Conservation (phyloP, 2,888 invertebrate genomes). For the Volucella inanis region DNA sequence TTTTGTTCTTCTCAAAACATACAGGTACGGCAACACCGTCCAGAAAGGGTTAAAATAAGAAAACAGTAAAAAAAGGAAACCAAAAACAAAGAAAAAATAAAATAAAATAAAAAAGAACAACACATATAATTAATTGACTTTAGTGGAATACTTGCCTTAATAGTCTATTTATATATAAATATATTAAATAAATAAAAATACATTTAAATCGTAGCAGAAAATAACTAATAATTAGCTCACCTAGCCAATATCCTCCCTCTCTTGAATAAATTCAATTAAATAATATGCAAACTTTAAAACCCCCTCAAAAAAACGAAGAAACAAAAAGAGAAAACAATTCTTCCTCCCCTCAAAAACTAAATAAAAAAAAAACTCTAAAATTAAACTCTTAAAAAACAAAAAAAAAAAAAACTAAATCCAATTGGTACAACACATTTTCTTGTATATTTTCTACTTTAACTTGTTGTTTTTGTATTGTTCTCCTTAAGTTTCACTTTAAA, state of each 20-base stretch:
- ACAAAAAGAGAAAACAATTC: conserved; percentile 7
- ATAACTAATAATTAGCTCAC: conserved; percentile 67
- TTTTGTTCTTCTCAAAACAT: conserved; percentile 9
- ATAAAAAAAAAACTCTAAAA: conserved; percentile 33
- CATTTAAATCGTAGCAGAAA: conserved; percentile 73
- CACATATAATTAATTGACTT: conserved; percentile 75
- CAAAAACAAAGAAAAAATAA: conserved; percentile 29
- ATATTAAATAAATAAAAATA: conserved; percentile 67
- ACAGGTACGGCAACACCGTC: conserved; percentile 64
- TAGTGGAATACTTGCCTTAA: conserved; percentile 77
- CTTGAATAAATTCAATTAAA: conserved; percentile 66
- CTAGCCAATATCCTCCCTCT: conserved; percentile 74
- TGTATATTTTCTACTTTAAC: conserved; percentile 31
- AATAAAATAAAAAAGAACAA: conserved; percentile 54
- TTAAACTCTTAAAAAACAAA: conserved; percentile 65
- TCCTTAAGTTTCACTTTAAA: conserved; percentile 20
- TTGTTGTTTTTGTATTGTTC: conserved; percentile 5
- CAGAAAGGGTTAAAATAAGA: conserved; percentile 64
- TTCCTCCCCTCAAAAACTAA: conserved; percentile 54
- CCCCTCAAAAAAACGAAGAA: conserved; percentile 60
- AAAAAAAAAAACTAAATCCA: conserved; percentile 52
- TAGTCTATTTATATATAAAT: conserved; percentile 76
- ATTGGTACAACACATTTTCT: conserved; percentile 62
- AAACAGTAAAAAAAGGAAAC: no score
- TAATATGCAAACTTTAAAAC: conserved; percentile 17